phyloP scores from a whole-genome alignment of 2,113 vertebrate species.

The Limnothrissa miodon region DNA sequence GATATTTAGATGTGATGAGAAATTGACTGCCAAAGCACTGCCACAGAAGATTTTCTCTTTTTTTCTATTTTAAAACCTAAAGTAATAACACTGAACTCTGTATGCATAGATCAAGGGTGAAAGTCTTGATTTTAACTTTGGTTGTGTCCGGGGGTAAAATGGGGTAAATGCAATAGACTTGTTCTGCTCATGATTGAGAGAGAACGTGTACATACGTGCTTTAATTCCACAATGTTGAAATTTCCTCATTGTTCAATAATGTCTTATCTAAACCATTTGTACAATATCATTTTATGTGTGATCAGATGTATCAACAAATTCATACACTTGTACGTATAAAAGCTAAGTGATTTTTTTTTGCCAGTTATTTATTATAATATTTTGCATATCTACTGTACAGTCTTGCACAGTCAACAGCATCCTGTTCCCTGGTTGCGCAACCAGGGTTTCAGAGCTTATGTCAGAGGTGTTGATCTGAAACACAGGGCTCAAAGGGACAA shows the following conservation, averaged over 20 bases:
- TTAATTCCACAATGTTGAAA: not conserved
- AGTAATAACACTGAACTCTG: not conserved
- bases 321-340: not conserved
- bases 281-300: not conserved
- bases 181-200: not conserved
- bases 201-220: not conserved
- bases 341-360: constrained; percentile 10
- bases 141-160: not conserved
- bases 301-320: not conserved
- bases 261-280: not conserved
- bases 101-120: not conserved
- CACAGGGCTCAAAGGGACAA: not conserved
- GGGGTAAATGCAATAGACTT: not conserved
- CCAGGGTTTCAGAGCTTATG: constrained; percentile 1
- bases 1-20: not conserved
- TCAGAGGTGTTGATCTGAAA: not conserved
- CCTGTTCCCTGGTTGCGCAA: not conserved
- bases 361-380: not conserved
- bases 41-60: not conserved
- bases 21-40: not conserved
- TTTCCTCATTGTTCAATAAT: not conserved
- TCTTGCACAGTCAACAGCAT: not conserved
- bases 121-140: not conserved
- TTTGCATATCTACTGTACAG: not conserved
- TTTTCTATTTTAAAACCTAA: not conserved